Evolutionary conservation across 2,797 vertebrate genomes (phyloP).

Genomic region (Siniperca scherzeri): DNA sequence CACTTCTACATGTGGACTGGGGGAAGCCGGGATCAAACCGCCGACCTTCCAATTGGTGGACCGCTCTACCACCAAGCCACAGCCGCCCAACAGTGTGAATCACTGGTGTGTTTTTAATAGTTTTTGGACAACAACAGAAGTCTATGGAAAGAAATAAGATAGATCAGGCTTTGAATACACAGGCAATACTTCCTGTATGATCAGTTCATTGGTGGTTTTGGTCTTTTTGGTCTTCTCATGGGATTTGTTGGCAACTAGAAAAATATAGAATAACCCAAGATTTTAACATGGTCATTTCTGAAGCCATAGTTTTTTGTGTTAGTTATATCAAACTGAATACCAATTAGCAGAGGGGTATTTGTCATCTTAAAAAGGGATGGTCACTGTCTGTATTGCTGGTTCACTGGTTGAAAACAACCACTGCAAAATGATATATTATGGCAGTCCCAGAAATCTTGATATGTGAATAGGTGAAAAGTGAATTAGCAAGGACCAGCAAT

Average conservation of each 20-base stretch:
- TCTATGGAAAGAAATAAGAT: not conserved
- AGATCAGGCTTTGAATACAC: not conserved
- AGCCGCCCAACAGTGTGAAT: not conserved
- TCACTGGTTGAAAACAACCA: not conserved
- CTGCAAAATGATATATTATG: not conserved
- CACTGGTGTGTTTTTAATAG: not conserved
- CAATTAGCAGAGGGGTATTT: not conserved
- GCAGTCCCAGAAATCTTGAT: not conserved
- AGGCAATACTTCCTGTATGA: not conserved
- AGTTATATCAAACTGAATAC: not conserved
- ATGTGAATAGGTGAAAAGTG: not conserved
- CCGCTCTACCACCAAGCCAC: too few species aligned
- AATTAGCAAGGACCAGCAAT: not conserved
- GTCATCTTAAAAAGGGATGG: not conserved
- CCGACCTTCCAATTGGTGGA: too few species aligned
- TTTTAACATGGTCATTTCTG: not conserved
- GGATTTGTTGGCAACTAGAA: not conserved
- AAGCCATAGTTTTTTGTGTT: not conserved
- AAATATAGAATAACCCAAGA: not conserved
- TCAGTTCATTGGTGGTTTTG: not conserved
- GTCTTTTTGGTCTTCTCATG: not conserved
- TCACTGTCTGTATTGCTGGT: not conserved
- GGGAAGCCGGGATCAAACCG: too few species aligned
- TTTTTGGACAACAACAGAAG: not conserved
- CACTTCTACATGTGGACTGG: too few species aligned